Evolutionary conservation across 2,797 vertebrate species (phyloP).

Genomic region (Argentina silus): DNA sequence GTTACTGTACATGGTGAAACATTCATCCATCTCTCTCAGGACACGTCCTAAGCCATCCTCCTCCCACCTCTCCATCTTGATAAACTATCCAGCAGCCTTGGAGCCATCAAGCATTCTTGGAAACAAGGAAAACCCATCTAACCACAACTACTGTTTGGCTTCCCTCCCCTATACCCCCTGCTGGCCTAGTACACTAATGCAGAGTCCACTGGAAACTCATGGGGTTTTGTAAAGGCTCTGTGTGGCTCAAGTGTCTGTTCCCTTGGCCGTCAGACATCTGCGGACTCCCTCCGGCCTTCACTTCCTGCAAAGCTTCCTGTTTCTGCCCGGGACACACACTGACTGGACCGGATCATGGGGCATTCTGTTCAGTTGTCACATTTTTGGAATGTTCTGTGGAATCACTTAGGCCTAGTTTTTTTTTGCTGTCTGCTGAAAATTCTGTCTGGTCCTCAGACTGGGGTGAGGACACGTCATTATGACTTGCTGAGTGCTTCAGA

Average conservation of each 20-base stretch:
- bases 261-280: background rate
- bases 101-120: conserved; percentile 18
- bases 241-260: background rate
- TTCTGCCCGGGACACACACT: background rate
- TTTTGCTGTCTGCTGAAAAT: conserved; percentile 2
- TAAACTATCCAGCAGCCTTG: conserved; percentile 38
- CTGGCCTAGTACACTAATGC: conserved; percentile 29
- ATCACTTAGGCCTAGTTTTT: conserved; percentile 18
- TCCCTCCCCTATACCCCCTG: conserved; percentile 11
- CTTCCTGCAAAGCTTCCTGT: background rate
- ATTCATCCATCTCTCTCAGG: background rate
- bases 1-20: background rate
- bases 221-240: background rate
- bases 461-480: background rate
- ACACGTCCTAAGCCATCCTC: background rate
- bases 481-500: background rate
- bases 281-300: background rate
- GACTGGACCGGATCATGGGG: background rate
- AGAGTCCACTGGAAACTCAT: conserved; percentile 21
- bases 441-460: background rate
- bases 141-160: conserved; percentile 41
- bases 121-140: conserved; percentile 23
- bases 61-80: conserved; percentile 22
- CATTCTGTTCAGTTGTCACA: conserved; percentile 9
- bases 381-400: conserved; percentile 24